These are phyloP conservation scores for Leptodactylus fallax DNA, from an alignment of 2,797 vertebrate species.

Conservation along the genomic window DNA sequence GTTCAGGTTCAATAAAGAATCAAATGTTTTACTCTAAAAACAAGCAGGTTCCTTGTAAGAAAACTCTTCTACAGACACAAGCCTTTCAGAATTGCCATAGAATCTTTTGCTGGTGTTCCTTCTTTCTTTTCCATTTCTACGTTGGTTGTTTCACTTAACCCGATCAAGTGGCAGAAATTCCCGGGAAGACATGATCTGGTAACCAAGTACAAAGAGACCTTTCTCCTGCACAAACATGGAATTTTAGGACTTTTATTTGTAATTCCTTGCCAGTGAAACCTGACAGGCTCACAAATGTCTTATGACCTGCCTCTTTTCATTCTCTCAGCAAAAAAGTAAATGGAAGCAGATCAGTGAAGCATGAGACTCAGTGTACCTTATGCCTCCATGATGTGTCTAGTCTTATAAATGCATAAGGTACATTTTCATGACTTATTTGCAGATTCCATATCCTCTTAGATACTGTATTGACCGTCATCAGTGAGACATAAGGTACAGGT, in stretches of 20 bases:
- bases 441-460: too few relatives aligned
- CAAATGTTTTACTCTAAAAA: too few relatives aligned
- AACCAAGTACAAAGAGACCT: background rate
- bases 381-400: background rate
- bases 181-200: background rate
- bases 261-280: background rate
- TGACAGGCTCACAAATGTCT: background rate
- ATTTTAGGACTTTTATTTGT: background rate
- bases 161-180: slow-evolving; percentile 23
- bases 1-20: too few relatives aligned
- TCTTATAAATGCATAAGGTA: too few relatives aligned
- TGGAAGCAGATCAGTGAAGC: background rate
- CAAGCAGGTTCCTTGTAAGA: too few relatives aligned
- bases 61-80: too few relatives aligned
- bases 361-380: background rate
- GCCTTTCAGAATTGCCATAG: too few relatives aligned
- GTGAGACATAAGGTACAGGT: background rate
- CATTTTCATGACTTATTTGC: background rate
- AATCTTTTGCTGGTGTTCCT: too few relatives aligned
- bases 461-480: too few relatives aligned
- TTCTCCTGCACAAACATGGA: background rate
- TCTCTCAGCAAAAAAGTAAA: background rate
- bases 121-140: background rate
- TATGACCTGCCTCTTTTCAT: background rate
- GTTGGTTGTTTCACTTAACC: background rate